Percentiles rank a stretch among this genome's conserved stretches.
phyloP scores from a whole-genome alignment of 2,888 invertebrate species.

The Asteroscopus sphinx region DNA sequence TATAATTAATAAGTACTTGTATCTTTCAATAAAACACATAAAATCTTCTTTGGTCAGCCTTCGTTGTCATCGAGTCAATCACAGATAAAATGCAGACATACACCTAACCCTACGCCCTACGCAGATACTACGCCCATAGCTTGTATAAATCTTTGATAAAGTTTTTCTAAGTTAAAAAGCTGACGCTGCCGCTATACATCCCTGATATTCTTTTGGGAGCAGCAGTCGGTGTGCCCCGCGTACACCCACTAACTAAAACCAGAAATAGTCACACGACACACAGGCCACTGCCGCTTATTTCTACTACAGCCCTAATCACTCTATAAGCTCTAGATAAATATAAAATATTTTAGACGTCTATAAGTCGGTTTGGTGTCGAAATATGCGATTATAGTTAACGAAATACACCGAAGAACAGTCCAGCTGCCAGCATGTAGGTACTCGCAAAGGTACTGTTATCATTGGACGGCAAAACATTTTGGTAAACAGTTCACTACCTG shows the following conservation, averaged over 20 bases:
- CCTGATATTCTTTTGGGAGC: constrained; percentile 77
- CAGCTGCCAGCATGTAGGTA: constrained; percentile 73
- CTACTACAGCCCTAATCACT: constrained; percentile 81
- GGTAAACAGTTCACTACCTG: constrained; percentile 64
- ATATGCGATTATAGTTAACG: constrained; percentile 76
- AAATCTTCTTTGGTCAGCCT: constrained; percentile 51
- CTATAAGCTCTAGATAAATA: constrained; percentile 89
- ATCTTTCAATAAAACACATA: constrained; percentile 29
- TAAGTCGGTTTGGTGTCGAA: constrained; percentile 83
- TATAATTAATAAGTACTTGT: constrained; percentile 33
- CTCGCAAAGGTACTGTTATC: constrained; percentile 67
- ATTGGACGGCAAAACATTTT: constrained; percentile 88
- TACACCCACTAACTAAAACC: background rate
- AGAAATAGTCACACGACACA: constrained; percentile 15
- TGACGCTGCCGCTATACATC: constrained; percentile 79
- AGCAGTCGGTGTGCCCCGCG: constrained; percentile 57
- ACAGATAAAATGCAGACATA: constrained; percentile 60
- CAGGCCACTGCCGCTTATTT: constrained; percentile 61
- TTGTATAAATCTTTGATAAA: constrained; percentile 83
- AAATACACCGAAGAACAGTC: constrained; percentile 76
- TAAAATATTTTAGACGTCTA: constrained; percentile 85
- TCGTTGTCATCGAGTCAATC: constrained; percentile 57
- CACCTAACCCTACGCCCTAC: constrained; percentile 74
- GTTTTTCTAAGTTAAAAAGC: constrained; percentile 80
- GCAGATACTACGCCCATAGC: constrained; percentile 79